Percentiles rank a stretch among this genome's conserved stretches.
These are phyloP conservation scores for Actias luna DNA, from an alignment of 2,888 invertebrate genomes.

Conservation along the genomic window DNA sequence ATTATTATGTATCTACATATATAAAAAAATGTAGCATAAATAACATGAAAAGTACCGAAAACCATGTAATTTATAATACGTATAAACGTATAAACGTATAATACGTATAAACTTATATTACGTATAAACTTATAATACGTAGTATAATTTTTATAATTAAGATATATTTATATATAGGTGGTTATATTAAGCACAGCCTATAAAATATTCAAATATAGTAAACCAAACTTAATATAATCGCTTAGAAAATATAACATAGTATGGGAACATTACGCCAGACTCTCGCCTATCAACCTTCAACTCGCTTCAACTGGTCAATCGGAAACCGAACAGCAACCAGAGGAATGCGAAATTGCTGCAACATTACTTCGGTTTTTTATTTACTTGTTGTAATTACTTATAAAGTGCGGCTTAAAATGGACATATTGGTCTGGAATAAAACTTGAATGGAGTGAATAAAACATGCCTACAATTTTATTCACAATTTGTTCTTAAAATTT, in stretches of 20 bases:
- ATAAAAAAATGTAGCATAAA: too few relatives aligned
- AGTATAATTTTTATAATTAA: too few relatives aligned
- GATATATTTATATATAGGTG: too few relatives aligned
- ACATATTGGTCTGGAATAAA: slow-evolving; percentile 10
- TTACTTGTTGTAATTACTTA: slow-evolving; percentile 32
- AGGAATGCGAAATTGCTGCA: slow-evolving; percentile 54
- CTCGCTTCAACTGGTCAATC: slow-evolving; percentile 45
- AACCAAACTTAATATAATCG: not conserved
- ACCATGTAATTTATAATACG: too few relatives aligned
- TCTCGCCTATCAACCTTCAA: slow-evolving; percentile 52
- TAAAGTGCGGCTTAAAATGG: slow-evolving; percentile 16
- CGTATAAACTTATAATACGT: too few relatives aligned
- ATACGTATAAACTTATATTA: too few relatives aligned
- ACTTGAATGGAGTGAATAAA: not conserved
- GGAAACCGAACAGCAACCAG: slow-evolving; percentile 28
- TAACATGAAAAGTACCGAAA: too few relatives aligned
- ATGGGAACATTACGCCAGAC: slow-evolving; percentile 27
- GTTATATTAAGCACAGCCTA: not conserved
- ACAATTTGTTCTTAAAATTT: not conserved
- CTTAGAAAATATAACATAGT: not conserved
- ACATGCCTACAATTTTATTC: not conserved
- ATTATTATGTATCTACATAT: too few relatives aligned
- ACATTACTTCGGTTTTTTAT: slow-evolving; percentile 39
- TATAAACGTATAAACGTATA: too few relatives aligned
- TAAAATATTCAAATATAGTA: not conserved